Conservation (phyloP, 1,140 invertebrate genomes). For the Spodoptera frugiperda region DNA sequence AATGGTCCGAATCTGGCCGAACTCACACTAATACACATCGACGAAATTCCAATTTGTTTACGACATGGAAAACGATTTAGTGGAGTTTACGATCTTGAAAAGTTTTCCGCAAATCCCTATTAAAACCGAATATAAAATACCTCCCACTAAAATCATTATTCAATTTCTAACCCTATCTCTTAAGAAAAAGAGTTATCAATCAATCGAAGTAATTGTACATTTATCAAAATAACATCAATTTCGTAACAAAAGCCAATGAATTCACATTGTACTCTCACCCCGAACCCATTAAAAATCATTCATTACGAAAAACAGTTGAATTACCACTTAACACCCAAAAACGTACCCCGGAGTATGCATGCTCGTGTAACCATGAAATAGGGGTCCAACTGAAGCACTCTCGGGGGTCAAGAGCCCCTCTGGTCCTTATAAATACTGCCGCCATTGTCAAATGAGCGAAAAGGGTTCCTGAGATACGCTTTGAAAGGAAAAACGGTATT, state of each 20-base stretch:
- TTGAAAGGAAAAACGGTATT: slow-evolving; percentile 6
- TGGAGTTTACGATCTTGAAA: too few relatives aligned
- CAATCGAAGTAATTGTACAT: neutral
- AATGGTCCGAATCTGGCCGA: too few relatives aligned
- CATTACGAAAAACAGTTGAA: neutral
- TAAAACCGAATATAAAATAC: too few relatives aligned
- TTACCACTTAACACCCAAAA: neutral
- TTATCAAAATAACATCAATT: neutral
- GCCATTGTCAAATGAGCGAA: slow-evolving; percentile 12
- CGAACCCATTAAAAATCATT: slow-evolving; percentile 8
- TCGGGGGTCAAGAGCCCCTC: slow-evolving; percentile 26
- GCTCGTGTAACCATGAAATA: slow-evolving; percentile 1
- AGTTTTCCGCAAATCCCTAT: too few relatives aligned
- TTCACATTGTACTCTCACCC: neutral
- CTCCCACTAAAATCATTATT: too few relatives aligned
- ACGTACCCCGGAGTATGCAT: neutral
- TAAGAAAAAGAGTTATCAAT: too few relatives aligned
- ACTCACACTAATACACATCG: too few relatives aligned
- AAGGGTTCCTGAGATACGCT: slow-evolving; percentile 1
- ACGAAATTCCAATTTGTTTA: too few relatives aligned
- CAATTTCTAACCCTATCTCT: too few relatives aligned
- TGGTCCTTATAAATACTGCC: neutral
- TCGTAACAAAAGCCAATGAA: neutral
- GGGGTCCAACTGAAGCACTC: neutral
- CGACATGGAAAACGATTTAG: too few relatives aligned